A percentile compares a stretch with the other conserved stretches of the same genome.
phyloP scores from a whole-genome alignment of 2,797 vertebrate genomes.

The Sebastes steindachneri region DNA sequence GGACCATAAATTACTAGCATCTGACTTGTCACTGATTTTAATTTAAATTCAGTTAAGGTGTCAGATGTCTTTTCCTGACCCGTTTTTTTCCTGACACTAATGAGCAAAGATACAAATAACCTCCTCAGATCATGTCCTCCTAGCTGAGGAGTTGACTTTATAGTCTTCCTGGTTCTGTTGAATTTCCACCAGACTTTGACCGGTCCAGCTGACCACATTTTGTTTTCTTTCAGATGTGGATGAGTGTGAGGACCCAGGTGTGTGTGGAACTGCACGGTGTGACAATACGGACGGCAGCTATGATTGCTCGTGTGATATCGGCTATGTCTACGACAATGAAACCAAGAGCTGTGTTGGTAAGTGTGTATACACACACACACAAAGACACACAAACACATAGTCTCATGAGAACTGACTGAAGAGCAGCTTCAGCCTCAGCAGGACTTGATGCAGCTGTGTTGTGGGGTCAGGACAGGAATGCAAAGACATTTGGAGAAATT shows the following conservation, averaged over 20 bases:
- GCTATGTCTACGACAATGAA: slow-evolving; percentile 86
- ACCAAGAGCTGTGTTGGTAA: slow-evolving; percentile 90
- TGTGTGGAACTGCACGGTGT: slow-evolving; percentile 92
- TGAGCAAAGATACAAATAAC: not conserved
- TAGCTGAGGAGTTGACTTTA: not conserved
- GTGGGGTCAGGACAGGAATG: slow-evolving; percentile 62
- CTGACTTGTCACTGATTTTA: not conserved
- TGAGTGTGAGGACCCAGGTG: slow-evolving; percentile 84
- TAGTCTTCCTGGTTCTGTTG: not conserved
- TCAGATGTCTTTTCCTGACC: not conserved
- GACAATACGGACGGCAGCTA: slow-evolving; percentile 87
- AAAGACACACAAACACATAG: not conserved
- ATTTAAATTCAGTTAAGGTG: not conserved
- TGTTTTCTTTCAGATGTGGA: slow-evolving; percentile 87
- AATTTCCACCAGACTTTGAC: not conserved
- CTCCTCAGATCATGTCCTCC: not conserved
- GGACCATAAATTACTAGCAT: not conserved
- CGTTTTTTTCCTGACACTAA: not conserved
- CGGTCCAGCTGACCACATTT: not conserved
- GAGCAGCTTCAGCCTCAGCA: slow-evolving; percentile 34
- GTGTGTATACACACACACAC: slow-evolving; percentile 16
- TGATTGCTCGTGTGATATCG: slow-evolving; percentile 89
- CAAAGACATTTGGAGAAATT: slow-evolving; percentile 43
- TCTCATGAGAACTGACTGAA: slow-evolving; percentile 25
- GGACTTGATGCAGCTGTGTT: slow-evolving; percentile 64